Conservation (phyloP, 2,888 invertebrate species). For the Hymenopus coronatus region DNA sequence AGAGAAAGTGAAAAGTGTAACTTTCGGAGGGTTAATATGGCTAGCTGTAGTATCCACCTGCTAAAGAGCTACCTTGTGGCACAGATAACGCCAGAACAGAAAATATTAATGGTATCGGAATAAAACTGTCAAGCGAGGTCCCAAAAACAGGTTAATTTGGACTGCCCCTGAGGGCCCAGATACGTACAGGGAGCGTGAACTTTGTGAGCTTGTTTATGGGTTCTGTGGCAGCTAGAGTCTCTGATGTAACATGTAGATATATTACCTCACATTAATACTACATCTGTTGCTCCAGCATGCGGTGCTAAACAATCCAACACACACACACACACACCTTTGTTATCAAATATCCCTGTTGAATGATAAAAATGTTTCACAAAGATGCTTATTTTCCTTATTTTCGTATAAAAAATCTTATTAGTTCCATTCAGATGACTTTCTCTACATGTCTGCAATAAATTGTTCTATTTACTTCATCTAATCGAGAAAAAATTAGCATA, state of each 20-base stretch:
- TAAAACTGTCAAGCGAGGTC: neutral
- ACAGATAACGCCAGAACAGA: neutral
- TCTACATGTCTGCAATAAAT: too few relatives aligned
- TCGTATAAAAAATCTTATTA: too few relatives aligned
- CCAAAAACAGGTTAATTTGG: neutral
- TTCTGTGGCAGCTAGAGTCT: neutral
- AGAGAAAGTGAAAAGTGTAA: too few relatives aligned
- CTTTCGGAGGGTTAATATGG: neutral
- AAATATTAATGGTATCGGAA: neutral
- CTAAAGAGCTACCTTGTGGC: neutral
- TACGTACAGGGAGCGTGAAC: neutral
- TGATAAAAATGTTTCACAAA: too few relatives aligned
- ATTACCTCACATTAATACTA: neutral
- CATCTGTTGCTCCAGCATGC: neutral
- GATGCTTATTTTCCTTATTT: too few relatives aligned
- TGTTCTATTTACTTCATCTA: too few relatives aligned
- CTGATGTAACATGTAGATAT: neutral
- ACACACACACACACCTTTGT: too few relatives aligned
- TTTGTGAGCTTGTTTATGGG: neutral
- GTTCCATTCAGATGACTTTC: too few relatives aligned
- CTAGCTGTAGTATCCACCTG: neutral
- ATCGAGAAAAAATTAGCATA: too few relatives aligned
- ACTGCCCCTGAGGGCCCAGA: neutral
- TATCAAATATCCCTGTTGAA: too few relatives aligned
- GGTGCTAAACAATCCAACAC: too few relatives aligned